Conservation (phyloP, 2,797 vertebrate genomes). For the Manis pentadactyla region DNA sequence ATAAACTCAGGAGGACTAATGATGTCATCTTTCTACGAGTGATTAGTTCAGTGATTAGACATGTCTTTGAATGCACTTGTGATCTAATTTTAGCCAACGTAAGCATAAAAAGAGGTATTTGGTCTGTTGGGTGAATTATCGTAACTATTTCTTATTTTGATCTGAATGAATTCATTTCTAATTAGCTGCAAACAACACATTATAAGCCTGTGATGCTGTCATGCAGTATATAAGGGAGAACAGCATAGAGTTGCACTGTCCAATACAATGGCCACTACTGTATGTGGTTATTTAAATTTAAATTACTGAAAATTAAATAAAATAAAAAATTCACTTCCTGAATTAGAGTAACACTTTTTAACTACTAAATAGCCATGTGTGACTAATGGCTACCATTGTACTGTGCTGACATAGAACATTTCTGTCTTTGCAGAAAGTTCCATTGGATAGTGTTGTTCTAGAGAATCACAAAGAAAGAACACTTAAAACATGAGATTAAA, state of each 20-base stretch:
- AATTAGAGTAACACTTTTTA: not conserved
- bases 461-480: not conserved
- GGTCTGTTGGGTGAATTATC: not conserved
- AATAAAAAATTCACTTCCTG: not conserved
- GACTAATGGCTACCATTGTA: not conserved
- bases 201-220: not conserved
- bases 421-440: not conserved
- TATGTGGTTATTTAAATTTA: not conserved
- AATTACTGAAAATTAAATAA: constrained; percentile 14
- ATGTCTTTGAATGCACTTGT: not conserved
- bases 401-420: not conserved
- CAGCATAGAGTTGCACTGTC: not conserved
- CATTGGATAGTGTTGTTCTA: not conserved
- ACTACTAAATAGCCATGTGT: not conserved
- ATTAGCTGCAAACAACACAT: not conserved
- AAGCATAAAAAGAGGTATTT: not conserved
- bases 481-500: constrained; percentile 44
- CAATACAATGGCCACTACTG: not conserved
- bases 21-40: not conserved
- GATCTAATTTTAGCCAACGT: not conserved
- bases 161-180: not conserved
- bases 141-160: not conserved
- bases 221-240: fast-evolving
- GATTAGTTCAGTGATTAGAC: not conserved
- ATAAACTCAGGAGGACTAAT: not conserved